Conservation (phyloP, 2,888 invertebrate species). For the Nymphalis polychloros region DNA sequence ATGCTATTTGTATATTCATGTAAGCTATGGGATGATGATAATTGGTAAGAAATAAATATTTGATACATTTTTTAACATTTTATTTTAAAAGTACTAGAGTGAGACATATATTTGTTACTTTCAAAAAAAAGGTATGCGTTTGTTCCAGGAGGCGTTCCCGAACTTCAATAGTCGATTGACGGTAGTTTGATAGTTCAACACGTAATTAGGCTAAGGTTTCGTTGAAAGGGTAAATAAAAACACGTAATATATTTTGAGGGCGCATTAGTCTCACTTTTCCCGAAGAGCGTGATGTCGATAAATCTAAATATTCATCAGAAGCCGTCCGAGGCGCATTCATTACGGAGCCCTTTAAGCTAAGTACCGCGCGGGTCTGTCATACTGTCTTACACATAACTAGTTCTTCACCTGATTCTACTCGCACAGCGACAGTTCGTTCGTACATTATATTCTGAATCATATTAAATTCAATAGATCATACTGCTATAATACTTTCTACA, state of each 20-base stretch:
- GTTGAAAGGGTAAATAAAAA: conserved; percentile 47
- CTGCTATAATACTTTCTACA: too few species aligned
- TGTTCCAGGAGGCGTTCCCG: too few species aligned
- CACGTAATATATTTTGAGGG: conserved; percentile 55
- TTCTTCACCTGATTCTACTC: neutral
- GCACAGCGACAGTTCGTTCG: neutral
- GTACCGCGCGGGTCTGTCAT: conserved; percentile 14
- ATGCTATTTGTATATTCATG: too few species aligned
- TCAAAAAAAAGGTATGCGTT: too few species aligned
- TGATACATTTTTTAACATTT: too few species aligned
- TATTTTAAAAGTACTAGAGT: too few species aligned
- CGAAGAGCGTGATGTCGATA: conserved; percentile 52
- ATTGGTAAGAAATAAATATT: too few species aligned
- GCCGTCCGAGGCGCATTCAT: conserved; percentile 46
- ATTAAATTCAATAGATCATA: too few species aligned
- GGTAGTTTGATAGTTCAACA: neutral
- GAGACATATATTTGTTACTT: too few species aligned
- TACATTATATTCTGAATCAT: too few species aligned
- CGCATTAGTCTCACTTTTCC: conserved; percentile 43
- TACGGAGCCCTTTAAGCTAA: conserved; percentile 37
- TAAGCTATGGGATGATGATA: too few species aligned
- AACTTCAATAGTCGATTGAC: too few species aligned
- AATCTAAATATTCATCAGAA: conserved; percentile 63
- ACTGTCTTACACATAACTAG: neutral
- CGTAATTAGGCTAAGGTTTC: conserved; percentile 11